Evolutionary conservation across 2,113 vertebrate species (phyloP), one percentile per base, ranked within the genome.

Genomic region (Periophthalmodon schlosseri): DNA sequence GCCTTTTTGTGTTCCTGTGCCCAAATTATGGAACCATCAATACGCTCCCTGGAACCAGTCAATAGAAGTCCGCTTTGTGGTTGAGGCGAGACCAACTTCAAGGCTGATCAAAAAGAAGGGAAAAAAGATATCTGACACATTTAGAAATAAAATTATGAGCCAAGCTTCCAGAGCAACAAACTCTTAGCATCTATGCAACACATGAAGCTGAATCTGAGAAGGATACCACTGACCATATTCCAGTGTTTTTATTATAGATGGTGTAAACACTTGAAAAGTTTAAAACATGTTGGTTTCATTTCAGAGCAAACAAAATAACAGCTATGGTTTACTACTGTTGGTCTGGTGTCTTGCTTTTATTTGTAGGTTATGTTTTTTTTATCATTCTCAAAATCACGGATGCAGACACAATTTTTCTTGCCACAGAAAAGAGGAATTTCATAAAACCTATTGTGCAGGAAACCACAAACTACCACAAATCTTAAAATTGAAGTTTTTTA

Each of bases 1-100:
- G 92, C 78, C 91, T 93, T 93, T 94, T 93, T 93, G 92, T 94
- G 91, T 93, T 93, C 89, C 91, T 89, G 89, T 93, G 92, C 92
- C 93, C 93, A 94, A 94, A 94, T 94, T 94, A 94, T 94, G 92
- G 93, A 94, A 93, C 93, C 91, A 92, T 94, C 93, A 94, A 93
- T 94, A 93, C 93, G 74, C 88, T 93, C 88, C 92, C 91, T 92
- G 89, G 90, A 94, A 91, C 89, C 90, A 90, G 90, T 93, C 93
- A 93, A 94, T 93, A 93, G 92, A 90, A 90, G 90, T 78, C 76
- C 34, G 91, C 90, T 93, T 92, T 93, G 90, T 92, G 90, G 92
- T 85, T 75, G 75, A 93, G 84, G 85, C 90, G 92, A 94, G 90
- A 92, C 87, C 87, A 87, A 93, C 92, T 93, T 92, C 91, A 93